Evolutionary conservation across 2,888 invertebrate species (phyloP), one percentile per base, ranked within the genome.

Genomic region (Criorhina ranunculi): DNA sequence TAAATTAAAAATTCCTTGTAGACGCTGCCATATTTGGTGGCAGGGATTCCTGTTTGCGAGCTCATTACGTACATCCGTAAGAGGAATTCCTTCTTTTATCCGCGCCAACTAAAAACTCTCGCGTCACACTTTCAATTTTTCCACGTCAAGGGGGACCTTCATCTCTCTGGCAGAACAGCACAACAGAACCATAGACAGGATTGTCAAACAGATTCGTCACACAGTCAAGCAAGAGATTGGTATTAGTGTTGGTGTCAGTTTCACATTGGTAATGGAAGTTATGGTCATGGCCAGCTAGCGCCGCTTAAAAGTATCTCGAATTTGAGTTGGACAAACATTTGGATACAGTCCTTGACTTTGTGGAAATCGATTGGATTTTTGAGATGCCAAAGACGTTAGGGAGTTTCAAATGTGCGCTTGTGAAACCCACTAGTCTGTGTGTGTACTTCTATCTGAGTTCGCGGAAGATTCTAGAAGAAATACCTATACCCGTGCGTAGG

Each of bases 61-160:
- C 83, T 83, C 83, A 83, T 83, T 83, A 83, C 57, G 42, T 49
- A 67, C 62, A 57, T 78, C 83, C 78, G 73, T 73, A 78, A 69
- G 73, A 69, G 75, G 76, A 37, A 80, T 80, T 60, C 40, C 31
- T 33, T 44, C 62, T n/a, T 53, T 53, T 64, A 70, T 66, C 17
- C 59, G 75, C 57, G 59, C 29, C 59, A 53, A 42, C 53, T 44
- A 33, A n/a, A n/a, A n/a, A 19, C 44, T 29, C 51, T 69, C 69
- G 73, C 69, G 78, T 69, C 78, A 83, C 83, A 78, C 78, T 83
- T 83, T 83, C 78, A 78, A 69, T 83, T 83, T 78, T 83, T 79
- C 33, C 64, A 57, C 78, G 73, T 59, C 78, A 75, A 59, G 73
- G 78, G 69, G 78, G 62, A 46, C 55, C 53, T 31, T 40, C 78